Evolutionary conservation across 2,797 vertebrate species (phyloP), one percentile per base, ranked within the genome.

Genomic region (Sebastes kiyomatsui): DNA sequence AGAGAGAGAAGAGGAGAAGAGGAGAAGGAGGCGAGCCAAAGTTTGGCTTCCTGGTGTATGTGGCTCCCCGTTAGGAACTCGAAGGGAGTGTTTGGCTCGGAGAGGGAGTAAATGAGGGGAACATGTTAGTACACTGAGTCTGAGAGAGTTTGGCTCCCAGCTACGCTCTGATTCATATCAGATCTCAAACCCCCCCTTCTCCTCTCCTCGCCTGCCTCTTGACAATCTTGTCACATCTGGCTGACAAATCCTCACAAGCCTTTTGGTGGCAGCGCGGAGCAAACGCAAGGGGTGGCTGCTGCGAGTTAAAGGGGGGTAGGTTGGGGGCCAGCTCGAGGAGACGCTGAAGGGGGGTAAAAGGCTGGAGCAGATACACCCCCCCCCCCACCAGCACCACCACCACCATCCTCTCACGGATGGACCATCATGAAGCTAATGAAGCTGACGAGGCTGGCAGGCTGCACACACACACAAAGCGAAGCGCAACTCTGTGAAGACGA

Each of bases 161-260:
- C 97, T 96, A 97, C 92, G 96, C 95, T 93, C 96, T 96, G 97
- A 97, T 97, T 97, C 96, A 96, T 95, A 96, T 97, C 96, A 97
- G 94, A 96, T 96, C 97, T 96, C 95, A 93, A 95, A 14, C 38
- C 13, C 38, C 38, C 38, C 38, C 38, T 14, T 14, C 62, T 25
- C 62, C 96, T 95, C 92, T 93, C 61, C 69, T 79, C 72, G 91
- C 96, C 94, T 91, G 95, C 95, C 96, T 96, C 96, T 94, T 95
- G 93, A 96, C 96, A 95, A 97, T 96, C 96, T 95, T 96, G 96
- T 97, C 97, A 97, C 97, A 97, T 97, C 96, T 97, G 97, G 96
- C 97, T 96, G 96, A 97, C 96, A 97, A 96, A 97, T 97, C 97
- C 96, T 95, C 92, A 94, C 95, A 95, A 96, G 96, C 95, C 94